These are phyloP conservation scores for Plotosus lineatus DNA, from an alignment of 2,113 vertebrate genomes.

Conservation along the genomic window DNA sequence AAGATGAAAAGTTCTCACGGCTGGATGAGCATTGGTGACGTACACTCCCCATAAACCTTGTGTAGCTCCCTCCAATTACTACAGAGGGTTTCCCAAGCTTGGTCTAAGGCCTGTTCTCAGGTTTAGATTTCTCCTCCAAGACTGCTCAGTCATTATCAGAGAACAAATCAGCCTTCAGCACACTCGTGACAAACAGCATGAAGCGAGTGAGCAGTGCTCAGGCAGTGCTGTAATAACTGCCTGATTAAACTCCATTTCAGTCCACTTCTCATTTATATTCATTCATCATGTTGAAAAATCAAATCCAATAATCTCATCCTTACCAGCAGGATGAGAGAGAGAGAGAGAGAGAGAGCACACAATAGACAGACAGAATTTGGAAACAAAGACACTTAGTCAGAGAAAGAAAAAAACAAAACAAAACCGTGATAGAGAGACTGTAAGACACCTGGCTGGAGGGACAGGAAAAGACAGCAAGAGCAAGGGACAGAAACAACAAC, in stretches of 20 bases:
- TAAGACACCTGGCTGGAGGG: too few species aligned
- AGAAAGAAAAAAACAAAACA: too few species aligned
- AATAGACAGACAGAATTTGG: neutral
- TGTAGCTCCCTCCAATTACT: too few species aligned
- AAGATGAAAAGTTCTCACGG: neutral
- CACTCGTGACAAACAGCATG: neutral
- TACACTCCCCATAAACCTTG: neutral
- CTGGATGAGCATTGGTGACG: neutral
- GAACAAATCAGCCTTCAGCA: neutral
- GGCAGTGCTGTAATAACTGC: neutral
- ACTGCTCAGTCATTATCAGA: neutral
- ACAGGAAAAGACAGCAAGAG: neutral
- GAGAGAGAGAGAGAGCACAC: neutral
- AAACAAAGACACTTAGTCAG: too few species aligned
- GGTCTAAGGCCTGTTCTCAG: too few species aligned
- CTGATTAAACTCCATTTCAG: slow-evolving; percentile 24
- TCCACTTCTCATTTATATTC: neutral
- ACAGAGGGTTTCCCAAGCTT: too few species aligned
- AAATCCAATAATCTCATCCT: slow-evolving; percentile 36
- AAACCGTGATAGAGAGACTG: too few species aligned
- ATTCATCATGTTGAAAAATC: neutral
- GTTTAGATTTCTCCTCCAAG: neutral
- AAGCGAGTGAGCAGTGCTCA: neutral
- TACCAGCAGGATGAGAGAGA: neutral
- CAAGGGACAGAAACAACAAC: neutral